Evolutionary conservation across 1,140 invertebrate species (phyloP).

Genomic region (Bombus difficillimus): DNA sequence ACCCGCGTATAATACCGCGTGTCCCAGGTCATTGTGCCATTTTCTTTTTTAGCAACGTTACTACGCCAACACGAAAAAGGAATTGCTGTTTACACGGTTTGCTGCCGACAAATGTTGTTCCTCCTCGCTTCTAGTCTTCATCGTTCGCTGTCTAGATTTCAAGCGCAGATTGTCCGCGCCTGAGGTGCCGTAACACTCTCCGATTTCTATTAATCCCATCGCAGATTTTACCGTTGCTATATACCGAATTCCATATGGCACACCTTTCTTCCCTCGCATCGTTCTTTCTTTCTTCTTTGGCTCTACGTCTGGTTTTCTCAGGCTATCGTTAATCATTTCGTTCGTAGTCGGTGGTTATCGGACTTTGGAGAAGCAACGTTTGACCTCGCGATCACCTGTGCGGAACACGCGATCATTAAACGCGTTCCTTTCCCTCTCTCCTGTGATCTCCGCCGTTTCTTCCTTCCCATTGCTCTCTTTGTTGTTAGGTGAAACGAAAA

Average conservation of each 20-base stretch:
- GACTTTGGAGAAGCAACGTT: constrained; percentile 14
- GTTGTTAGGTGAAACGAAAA: not conserved
- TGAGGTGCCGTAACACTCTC: not conserved
- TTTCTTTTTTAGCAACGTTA: not conserved
- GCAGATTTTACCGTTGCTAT: not conserved
- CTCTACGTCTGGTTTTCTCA: not conserved
- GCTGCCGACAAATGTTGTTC: constrained; percentile 1
- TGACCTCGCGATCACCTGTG: constrained; percentile 32
- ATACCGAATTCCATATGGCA: too few relatives aligned
- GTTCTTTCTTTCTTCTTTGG: not conserved
- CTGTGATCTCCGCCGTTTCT: not conserved
- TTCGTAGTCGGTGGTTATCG: constrained; percentile 9
- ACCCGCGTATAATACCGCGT: not conserved
- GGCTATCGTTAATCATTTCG: constrained; percentile 21
- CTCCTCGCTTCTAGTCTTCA: constrained; percentile 15
- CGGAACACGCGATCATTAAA: constrained; percentile 36
- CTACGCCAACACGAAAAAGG: not conserved
- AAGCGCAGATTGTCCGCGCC: not conserved
- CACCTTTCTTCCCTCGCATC: too few relatives aligned
- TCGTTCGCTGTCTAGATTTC: constrained; percentile 1
- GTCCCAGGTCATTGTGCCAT: not conserved
- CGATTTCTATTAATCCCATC: constrained; percentile 23
- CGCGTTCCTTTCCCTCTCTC: constrained; percentile 27
- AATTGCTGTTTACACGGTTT: constrained; percentile 30
- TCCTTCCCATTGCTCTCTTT: not conserved